Evolutionary conservation across 2,797 vertebrate species (phyloP).

Genomic region (Champsocephalus gunnari): DNA sequence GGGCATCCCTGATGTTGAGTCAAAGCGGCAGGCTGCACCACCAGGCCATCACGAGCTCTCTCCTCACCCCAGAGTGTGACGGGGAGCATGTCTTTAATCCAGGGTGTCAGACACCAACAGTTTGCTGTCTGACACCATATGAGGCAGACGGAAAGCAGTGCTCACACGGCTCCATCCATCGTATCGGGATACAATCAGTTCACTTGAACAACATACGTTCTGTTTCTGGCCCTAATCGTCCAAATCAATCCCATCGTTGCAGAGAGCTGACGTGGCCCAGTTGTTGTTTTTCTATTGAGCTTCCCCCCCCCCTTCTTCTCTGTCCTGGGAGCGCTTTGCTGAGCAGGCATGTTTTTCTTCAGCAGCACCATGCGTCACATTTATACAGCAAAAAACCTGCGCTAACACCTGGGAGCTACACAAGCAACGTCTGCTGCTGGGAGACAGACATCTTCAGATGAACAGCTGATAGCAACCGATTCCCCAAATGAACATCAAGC

Average conservation of each 20-base stretch:
- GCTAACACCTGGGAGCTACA: slow-evolving; percentile 49
- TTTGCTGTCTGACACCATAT: background rate
- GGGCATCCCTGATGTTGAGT: slow-evolving; percentile 12
- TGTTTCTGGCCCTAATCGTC: slow-evolving; percentile 17
- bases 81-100: slow-evolving; percentile 30
- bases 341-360: slow-evolving; percentile 57
- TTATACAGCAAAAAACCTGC: slow-evolving; percentile 10
- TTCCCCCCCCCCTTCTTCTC: background rate
- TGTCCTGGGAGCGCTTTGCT: slow-evolving; percentile 47
- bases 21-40: slow-evolving; percentile 3
- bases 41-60: slow-evolving; percentile 6
- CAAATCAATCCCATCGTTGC: slow-evolving; percentile 32
- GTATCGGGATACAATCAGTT: background rate
- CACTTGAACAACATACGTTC: background rate
- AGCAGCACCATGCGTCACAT: slow-evolving; percentile 45
- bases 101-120: slow-evolving; percentile 34
- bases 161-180: slow-evolving; percentile 13
- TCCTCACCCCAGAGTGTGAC: slow-evolving; percentile 22
- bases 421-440: slow-evolving; percentile 17
- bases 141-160: background rate
- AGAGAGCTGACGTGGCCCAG: slow-evolving; percentile 47
- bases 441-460: no score
- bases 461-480: no score
- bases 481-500: background rate
- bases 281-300: slow-evolving; percentile 51